Evolutionary conservation across 2,797 vertebrate genomes (phyloP).

Genomic region (Ispidina lecontei): DNA sequence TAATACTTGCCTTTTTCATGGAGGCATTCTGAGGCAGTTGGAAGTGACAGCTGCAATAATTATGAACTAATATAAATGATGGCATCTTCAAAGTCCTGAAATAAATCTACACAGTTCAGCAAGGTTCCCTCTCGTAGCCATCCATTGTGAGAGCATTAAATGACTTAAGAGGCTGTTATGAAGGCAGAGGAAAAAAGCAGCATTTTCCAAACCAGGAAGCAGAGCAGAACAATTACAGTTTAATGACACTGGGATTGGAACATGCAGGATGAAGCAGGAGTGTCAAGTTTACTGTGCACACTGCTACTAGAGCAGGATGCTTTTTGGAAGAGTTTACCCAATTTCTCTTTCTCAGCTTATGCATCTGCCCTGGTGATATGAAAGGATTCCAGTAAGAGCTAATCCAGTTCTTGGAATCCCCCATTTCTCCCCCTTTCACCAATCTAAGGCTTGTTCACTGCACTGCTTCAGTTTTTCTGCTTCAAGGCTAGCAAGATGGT

Average conservation of each 20-base stretch:
- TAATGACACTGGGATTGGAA: slow-evolving; percentile 55
- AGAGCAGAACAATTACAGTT: slow-evolving; percentile 62
- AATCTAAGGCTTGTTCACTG: neutral
- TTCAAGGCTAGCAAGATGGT: neutral
- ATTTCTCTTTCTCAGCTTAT: slow-evolving; percentile 62
- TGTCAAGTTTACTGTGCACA: slow-evolving; percentile 36
- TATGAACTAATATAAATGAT: slow-evolving; percentile 39
- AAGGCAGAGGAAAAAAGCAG: slow-evolving; percentile 56
- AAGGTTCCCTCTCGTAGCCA: slow-evolving; percentile 6
- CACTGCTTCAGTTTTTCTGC: neutral
- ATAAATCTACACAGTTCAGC: slow-evolving; percentile 15
- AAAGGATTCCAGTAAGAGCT: slow-evolving; percentile 41
- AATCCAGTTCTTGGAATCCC: slow-evolving; percentile 41
- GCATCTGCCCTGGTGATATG: neutral
- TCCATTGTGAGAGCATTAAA: slow-evolving; percentile 32
- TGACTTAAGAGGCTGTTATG: slow-evolving; percentile 47
- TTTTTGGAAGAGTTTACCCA: slow-evolving; percentile 52
- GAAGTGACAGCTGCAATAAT: slow-evolving; percentile 36
- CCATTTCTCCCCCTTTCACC: neutral
- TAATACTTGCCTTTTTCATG: neutral
- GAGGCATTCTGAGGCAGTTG: neutral
- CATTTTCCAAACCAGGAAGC: slow-evolving; percentile 66
- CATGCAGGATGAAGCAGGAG: slow-evolving; percentile 37
- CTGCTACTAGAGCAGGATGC: neutral
- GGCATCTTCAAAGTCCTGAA: slow-evolving; percentile 35